These are phyloP conservation scores for Lasioglossum malachurum DNA, from an alignment of 2,888 invertebrate genomes.

Conservation along the genomic window DNA sequence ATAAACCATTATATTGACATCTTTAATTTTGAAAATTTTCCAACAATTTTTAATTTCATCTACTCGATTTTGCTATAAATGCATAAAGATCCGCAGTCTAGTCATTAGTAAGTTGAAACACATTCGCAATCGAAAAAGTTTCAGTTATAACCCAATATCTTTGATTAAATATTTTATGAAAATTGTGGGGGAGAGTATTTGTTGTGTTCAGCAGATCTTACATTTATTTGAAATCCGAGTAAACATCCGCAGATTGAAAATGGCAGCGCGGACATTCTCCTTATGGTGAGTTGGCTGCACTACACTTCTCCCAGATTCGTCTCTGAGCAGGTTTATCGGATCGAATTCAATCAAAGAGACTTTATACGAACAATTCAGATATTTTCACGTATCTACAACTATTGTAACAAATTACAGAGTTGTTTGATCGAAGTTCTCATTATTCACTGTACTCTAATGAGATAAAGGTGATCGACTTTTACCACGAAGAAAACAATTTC, in stretches of 20 bases:
- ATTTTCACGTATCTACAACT: background rate
- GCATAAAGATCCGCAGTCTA: too few relatives aligned
- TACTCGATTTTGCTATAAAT: too few relatives aligned
- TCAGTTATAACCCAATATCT: background rate
- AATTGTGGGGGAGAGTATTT: background rate
- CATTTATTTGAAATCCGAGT: background rate
- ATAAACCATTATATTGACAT: too few relatives aligned
- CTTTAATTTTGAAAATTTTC: too few relatives aligned
- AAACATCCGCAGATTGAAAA: background rate
- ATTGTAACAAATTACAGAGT: background rate
- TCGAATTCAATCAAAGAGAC: background rate
- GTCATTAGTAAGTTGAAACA: too few relatives aligned
- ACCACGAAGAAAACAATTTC: background rate
- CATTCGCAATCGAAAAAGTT: too few relatives aligned
- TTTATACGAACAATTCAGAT: background rate
- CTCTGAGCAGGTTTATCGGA: background rate
- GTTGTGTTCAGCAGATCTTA: background rate
- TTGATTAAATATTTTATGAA: background rate
- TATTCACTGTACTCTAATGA: background rate
- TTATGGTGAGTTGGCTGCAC: background rate
- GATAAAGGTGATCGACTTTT: background rate
- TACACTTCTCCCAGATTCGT: background rate
- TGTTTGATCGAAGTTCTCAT: background rate
- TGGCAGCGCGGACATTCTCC: background rate
- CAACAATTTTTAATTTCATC: too few relatives aligned